phyloP scores from a whole-genome alignment of 2,888 invertebrate species.

The Brachyptera risi region DNA sequence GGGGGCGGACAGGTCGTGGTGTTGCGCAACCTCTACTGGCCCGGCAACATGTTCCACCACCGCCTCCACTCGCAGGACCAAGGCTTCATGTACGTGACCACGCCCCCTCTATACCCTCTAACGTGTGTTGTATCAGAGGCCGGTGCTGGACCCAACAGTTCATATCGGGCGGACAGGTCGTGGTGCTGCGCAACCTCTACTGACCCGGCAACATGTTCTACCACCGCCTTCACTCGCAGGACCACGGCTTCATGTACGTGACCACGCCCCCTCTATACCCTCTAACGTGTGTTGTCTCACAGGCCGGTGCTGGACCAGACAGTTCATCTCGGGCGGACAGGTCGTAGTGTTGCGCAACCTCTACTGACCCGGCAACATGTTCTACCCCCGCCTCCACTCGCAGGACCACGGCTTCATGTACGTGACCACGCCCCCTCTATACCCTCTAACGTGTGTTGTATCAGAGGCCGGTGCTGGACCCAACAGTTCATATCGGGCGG shows the following conservation, averaged over 20 bases:
- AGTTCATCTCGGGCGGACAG: constrained; percentile 61
- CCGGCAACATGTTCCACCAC: constrained; percentile 78
- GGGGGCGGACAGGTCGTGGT: constrained; percentile 61
- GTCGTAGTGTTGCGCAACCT: constrained; percentile 65
- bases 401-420: constrained; percentile 74
- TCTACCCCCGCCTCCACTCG: constrained; percentile 71
- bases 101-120: background rate
- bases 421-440: constrained; percentile 52
- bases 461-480: constrained; percentile 57
- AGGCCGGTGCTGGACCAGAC: constrained; percentile 62
- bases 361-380: constrained; percentile 81
- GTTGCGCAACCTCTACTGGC: constrained; percentile 76
- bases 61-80: constrained; percentile 65
- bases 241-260: constrained; percentile 74
- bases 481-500: constrained; percentile 64
- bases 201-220: constrained; percentile 85
- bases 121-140: background rate
- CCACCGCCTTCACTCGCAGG: constrained; percentile 66
- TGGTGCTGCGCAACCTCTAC: constrained; percentile 65
- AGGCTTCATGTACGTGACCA: constrained; percentile 78
- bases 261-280: constrained; percentile 47
- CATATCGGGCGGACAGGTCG: constrained; percentile 60
- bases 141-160: constrained; percentile 68
- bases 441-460: background rate
- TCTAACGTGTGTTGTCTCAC: background rate